A percentile compares a stretch with the other conserved stretches of the same genome.
Conservation (phyloP, 2,888 invertebrate genomes). For the Rapana venosa region DNA sequence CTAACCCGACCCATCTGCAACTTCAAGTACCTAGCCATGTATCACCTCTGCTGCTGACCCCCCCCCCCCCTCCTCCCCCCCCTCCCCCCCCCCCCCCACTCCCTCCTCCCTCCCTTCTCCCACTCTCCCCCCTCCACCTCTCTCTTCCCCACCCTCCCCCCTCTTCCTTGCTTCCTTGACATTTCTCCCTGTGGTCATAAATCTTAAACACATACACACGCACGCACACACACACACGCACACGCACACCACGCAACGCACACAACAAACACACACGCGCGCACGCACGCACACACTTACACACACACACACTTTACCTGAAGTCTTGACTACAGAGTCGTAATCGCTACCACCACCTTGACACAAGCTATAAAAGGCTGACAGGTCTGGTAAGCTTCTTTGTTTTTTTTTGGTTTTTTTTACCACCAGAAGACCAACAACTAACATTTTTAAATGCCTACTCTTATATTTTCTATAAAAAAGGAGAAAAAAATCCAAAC, state of each 20-base stretch:
- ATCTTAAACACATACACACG: neutral
- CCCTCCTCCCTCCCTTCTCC: neutral
- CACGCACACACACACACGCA: neutral
- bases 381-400: neutral
- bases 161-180: neutral
- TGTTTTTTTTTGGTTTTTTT: too few species aligned
- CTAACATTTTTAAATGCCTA: too few species aligned
- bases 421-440: too few species aligned
- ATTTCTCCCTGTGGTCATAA: neutral
- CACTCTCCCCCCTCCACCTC: too few species aligned
- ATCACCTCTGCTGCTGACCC: too few species aligned
- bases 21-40: too few species aligned
- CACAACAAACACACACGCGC: neutral
- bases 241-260: neutral
- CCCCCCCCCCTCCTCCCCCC: too few species aligned
- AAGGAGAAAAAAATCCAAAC: neutral
- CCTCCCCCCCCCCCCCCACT: too few species aligned
- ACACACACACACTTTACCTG: neutral
- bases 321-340: neutral
- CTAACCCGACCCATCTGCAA: too few species aligned
- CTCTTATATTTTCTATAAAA: too few species aligned
- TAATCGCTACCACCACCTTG: neutral
- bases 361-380: neutral
- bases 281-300: neutral
- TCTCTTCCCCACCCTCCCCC: neutral